These are phyloP conservation scores for Sarotherodon lohbergeri DNA, from an alignment of 2,113 vertebrate species.

Conservation along the genomic window DNA sequence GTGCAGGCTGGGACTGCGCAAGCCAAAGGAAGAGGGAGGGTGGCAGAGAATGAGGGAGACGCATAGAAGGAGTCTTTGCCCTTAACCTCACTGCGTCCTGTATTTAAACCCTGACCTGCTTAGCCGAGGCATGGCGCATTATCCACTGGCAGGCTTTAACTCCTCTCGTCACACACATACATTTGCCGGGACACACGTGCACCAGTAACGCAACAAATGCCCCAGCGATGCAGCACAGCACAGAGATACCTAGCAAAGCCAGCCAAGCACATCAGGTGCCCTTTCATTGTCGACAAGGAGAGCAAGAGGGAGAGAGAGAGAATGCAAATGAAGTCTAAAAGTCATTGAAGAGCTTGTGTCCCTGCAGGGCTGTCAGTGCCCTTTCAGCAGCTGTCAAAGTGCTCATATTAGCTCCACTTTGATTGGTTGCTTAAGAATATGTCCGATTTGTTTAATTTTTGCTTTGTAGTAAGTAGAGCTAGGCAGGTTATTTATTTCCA, in stretches of 20 bases:
- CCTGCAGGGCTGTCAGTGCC: conserved; percentile 68
- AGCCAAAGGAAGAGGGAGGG: conserved; percentile 5
- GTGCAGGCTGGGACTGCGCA: conserved; percentile 16
- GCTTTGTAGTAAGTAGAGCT: not conserved
- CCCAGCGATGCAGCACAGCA: not conserved
- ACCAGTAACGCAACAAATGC: not conserved
- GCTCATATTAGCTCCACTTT: conserved; percentile 30
- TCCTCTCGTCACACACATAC: conserved; percentile 5
- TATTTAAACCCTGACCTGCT: conserved; percentile 35
- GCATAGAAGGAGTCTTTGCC: not conserved
- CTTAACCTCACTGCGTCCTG: not conserved
- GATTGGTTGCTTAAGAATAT: conserved; percentile 25
- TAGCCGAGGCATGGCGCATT: not conserved
- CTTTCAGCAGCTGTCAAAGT: conserved; percentile 62
- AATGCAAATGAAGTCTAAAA: conserved; percentile 73
- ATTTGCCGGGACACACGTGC: conserved; percentile 25
- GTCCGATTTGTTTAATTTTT: not conserved
- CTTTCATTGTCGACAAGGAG: conserved; percentile 65
- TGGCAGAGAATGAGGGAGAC: not conserved
- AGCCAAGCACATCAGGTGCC: conserved; percentile 66
- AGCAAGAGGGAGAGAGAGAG: not conserved
- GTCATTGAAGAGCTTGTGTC: conserved; percentile 69
- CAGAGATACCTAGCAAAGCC: conserved; percentile 36
- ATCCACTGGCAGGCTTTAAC: conserved; percentile 30
- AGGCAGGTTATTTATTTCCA: not conserved